A percentile compares a stretch with the other conserved stretches of the same genome.
Conservation (phyloP, 2,113 vertebrate genomes). For the Columba livia region DNA sequence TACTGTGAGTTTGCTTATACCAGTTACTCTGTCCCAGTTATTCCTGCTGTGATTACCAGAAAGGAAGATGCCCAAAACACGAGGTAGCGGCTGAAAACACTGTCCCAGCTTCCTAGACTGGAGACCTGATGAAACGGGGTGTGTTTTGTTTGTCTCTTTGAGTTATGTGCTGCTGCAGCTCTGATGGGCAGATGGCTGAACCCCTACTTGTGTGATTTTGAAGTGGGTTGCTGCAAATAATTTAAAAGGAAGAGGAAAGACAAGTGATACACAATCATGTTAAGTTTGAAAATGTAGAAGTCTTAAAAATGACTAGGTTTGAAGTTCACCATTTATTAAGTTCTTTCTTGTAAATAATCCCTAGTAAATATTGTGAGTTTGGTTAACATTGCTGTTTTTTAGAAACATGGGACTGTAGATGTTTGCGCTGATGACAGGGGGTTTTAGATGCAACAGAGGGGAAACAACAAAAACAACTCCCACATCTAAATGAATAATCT, state of each 20-base stretch:
- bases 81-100: neutral
- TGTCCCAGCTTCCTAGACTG: neutral
- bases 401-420: neutral
- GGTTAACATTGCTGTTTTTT: neutral
- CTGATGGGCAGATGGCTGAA: neutral
- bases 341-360: neutral
- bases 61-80: neutral
- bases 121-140: accelerated
- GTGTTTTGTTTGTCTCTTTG: neutral
- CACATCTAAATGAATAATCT: neutral
- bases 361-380: neutral
- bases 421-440: neutral
- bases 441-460: neutral
- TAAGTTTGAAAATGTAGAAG: neutral
- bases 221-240: neutral
- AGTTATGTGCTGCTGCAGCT: accelerated
- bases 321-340: neutral
- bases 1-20: neutral
- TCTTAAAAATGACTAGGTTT: neutral
- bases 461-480: neutral
- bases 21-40: neutral
- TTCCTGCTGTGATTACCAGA: neutral
- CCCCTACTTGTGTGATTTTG: neutral
- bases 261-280: accelerated
- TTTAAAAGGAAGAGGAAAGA: neutral